These are phyloP conservation scores for Phasianus colchicus DNA, from an alignment of 2,113 vertebrate genomes.

Conservation along the genomic window DNA sequence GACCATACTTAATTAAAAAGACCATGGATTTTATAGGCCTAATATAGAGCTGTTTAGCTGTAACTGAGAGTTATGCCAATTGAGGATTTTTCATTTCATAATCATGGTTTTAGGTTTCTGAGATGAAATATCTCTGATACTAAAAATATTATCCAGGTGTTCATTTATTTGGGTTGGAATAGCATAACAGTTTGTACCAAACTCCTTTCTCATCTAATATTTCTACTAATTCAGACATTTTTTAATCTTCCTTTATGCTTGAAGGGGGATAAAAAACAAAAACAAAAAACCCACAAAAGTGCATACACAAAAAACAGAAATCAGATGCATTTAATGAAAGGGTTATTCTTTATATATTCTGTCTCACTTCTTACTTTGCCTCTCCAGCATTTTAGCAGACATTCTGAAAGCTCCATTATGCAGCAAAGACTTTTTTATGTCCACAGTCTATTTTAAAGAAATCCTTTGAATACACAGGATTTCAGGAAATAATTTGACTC, in stretches of 20 bases:
- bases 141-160: background rate
- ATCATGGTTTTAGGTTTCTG: background rate
- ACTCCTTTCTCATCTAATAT: background rate
- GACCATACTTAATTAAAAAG: background rate
- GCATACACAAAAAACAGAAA: rapidly evolving
- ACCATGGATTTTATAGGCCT: background rate
- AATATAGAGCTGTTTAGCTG: background rate
- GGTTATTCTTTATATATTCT: background rate
- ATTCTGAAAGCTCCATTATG: background rate
- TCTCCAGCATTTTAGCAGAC: background rate
- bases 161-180: background rate
- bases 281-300: rapidly evolving
- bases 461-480: background rate
- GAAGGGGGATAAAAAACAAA: background rate
- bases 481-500: background rate
- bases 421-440: background rate
- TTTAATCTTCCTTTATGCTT: background rate
- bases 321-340: background rate
- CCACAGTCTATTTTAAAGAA: background rate
- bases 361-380: background rate
- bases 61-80: background rate
- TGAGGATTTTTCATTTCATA: background rate
- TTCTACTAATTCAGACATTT: background rate
- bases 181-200: background rate
- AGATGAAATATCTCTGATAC: background rate